phyloP scores from a whole-genome alignment of 2,113 vertebrate species.

The Cettia cetti region DNA sequence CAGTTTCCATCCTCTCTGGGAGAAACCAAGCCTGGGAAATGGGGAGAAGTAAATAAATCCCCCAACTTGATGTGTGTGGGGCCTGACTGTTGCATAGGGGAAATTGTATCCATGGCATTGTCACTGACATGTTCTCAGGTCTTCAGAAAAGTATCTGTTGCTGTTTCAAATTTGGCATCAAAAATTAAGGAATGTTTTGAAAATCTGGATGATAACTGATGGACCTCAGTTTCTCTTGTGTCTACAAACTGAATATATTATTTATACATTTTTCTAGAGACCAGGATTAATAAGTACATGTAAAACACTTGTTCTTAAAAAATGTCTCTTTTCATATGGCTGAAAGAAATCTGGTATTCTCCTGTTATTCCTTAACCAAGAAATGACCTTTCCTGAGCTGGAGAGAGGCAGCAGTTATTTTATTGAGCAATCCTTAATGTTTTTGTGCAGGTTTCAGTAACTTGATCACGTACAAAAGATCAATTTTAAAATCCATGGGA shows the following conservation, averaged over 20 bases:
- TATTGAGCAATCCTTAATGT: not conserved
- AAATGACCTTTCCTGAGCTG: not conserved
- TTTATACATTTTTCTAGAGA: not conserved
- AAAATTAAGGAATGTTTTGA: not conserved
- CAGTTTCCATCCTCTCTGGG: not conserved
- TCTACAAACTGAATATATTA: not conserved
- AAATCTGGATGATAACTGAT: not conserved
- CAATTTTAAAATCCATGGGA: not conserved
- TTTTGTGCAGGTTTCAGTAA: not conserved
- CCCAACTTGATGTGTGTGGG: not conserved
- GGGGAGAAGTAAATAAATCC: not conserved
- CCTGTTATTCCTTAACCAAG: not conserved
- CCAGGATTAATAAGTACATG: not conserved
- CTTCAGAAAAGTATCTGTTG: not conserved
- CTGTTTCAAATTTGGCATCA: not conserved
- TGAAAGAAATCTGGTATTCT: not conserved
- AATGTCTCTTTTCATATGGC: not conserved
- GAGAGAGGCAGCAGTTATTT: not conserved
- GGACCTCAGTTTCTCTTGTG: accelerated
- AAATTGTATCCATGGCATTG: not conserved
- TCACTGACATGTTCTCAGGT: not conserved
- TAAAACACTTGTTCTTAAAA: not conserved
- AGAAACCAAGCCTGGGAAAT: not conserved
- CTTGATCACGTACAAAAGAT: not conserved
- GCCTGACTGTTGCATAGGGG: not conserved